These are phyloP conservation scores for Ariopsis seemanni DNA, from an alignment of 2,113 vertebrate genomes.

Conservation along the genomic window DNA sequence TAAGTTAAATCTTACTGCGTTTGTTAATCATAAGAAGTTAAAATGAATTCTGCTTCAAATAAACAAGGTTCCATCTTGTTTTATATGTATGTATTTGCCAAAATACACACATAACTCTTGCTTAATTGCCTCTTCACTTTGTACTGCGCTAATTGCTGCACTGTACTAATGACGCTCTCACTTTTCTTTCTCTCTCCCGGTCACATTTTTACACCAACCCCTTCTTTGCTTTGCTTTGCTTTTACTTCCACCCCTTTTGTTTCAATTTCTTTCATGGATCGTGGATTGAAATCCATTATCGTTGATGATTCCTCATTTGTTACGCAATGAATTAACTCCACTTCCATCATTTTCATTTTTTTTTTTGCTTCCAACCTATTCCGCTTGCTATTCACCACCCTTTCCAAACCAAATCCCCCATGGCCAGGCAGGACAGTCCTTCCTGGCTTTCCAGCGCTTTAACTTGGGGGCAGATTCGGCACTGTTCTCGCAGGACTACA, in stretches of 20 bases:
- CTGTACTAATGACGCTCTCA: not conserved
- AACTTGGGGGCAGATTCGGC: conserved; percentile 92
- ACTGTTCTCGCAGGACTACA: conserved; percentile 98
- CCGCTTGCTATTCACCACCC: not conserved
- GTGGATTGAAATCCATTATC: not conserved
- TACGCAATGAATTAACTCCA: conserved; percentile 4
- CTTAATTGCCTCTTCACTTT: not conserved
- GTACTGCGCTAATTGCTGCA: conserved; percentile 5
- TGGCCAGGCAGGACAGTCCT: conserved; percentile 84
- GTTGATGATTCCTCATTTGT: not conserved
- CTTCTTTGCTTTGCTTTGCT: not conserved
- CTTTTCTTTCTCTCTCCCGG: conserved; percentile 14
- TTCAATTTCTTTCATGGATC: conserved; percentile 5
- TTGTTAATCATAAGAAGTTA: not conserved
- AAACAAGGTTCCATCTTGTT: not conserved
- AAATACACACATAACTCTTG: too few relatives aligned
- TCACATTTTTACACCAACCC: conserved; percentile 6
- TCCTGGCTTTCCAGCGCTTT: conserved; percentile 91
- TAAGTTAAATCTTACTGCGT: not conserved
- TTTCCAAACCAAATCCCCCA: conserved; percentile 23
- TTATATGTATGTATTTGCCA: not conserved
- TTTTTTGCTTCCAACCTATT: not conserved
- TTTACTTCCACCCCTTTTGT: not conserved
- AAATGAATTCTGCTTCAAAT: not conserved
- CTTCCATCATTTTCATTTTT: not conserved